phyloP scores from a whole-genome alignment of 2,113 vertebrate species.

The Neotoma lepida region DNA sequence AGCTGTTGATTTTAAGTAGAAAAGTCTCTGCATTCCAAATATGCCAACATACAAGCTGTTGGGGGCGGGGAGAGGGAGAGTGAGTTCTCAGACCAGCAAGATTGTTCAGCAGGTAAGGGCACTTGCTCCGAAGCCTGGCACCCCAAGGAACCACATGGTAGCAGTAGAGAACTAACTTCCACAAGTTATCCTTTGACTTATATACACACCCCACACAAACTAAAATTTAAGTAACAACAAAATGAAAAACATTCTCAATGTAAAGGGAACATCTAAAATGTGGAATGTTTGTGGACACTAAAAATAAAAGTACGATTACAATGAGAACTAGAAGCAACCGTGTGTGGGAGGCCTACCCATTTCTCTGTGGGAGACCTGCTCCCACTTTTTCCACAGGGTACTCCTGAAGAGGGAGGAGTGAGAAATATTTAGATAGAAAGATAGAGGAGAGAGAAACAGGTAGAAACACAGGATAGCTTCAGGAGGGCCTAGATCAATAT shows the following conservation, averaged over 20 bases:
- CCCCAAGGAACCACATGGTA: too few relatives aligned
- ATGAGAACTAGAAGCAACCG: neutral
- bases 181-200: neutral
- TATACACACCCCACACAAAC: neutral
- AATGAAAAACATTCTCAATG: neutral
- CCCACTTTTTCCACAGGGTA: too few relatives aligned
- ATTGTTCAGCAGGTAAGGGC: neutral
- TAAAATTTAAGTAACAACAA: neutral
- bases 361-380: too few relatives aligned
- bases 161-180: neutral
- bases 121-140: neutral
- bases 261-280: neutral
- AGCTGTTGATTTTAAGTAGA: neutral
- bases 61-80: too few relatives aligned
- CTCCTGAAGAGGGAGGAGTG: too few relatives aligned
- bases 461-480: too few relatives aligned
- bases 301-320: neutral
- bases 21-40: neutral
- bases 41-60: neutral
- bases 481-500: too few relatives aligned
- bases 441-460: too few relatives aligned
- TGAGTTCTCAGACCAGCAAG: neutral
- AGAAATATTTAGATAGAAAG: too few relatives aligned
- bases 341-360: too few relatives aligned
- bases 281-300: neutral